Percentiles rank a stretch among this genome's conserved stretches.
These are phyloP conservation scores for Grallaria varia DNA, from an alignment of 2,113 vertebrate species.

Conservation along the genomic window DNA sequence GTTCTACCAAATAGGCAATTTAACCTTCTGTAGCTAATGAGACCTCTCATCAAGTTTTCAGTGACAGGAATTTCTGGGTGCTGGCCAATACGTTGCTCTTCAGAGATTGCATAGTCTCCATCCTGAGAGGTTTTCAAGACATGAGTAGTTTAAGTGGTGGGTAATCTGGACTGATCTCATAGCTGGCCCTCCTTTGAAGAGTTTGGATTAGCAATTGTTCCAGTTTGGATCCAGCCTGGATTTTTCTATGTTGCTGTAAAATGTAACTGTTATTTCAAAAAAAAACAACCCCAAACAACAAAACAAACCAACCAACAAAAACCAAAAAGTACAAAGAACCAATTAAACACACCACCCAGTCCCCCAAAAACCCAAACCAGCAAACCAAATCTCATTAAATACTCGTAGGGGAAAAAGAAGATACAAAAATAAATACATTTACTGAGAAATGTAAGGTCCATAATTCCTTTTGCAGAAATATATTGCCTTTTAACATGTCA, in stretches of 20 bases:
- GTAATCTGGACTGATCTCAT: not conserved
- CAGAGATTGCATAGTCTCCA: not conserved
- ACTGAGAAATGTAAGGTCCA: not conserved
- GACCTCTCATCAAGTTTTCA: too few relatives aligned
- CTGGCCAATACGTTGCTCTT: not conserved
- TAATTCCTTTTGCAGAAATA: not conserved
- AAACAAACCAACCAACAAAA: not conserved
- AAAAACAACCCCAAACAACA: too few relatives aligned
- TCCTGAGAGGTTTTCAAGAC: not conserved
- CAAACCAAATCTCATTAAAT: not conserved
- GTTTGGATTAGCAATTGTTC: not conserved
- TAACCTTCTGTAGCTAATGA: not conserved
- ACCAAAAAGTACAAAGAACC: too few relatives aligned
- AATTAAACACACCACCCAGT: not conserved
- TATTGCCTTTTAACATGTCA: not conserved
- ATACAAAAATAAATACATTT: not conserved
- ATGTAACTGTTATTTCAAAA: not conserved
- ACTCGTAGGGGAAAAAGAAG: not conserved
- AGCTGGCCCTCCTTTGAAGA: not conserved
- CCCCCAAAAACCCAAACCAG: not conserved
- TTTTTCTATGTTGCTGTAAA: not conserved
- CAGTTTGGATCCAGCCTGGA: not conserved
- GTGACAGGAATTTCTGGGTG: not conserved
- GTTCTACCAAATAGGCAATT: not conserved
- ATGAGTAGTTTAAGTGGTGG: not conserved